Base-by-base conservation (phyloP, 2,113 vertebrate genomes). In the Guaruba guarouba region DNA sequence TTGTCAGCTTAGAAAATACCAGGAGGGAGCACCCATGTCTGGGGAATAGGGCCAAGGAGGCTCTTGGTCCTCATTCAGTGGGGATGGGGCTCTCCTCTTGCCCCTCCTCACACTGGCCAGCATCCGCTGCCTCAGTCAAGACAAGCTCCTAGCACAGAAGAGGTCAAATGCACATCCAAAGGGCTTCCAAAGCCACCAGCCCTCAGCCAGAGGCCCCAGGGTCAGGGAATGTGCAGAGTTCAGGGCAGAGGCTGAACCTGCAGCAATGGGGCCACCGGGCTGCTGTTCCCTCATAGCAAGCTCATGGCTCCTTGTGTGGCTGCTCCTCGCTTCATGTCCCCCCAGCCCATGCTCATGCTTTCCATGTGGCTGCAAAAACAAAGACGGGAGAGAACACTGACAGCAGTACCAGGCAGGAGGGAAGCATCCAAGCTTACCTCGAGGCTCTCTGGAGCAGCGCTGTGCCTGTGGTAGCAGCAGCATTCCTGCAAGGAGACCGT, bases 11-110 rank as follows among this genome's bases (percentile, higher is more conserved):
- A 67, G 59, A 73, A 86, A 67, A 63, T 23, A 51, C 22, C 6
- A 2, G 2, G 18, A 62, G 6, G 37, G 31, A 88, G 22, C 0
- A 0, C 16, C 2, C 16, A 13, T 0, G 0, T 0, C 11, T 17
- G 37, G 46, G 61, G 35, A 41, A 13, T 0, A 6, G 55, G 48
- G 70, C 24, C 35, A 20, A 28, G 39, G 37, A 66, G 17, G 35
- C n/a, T 84, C 41, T 48, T 10, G 4, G 46, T 9, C 19, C 43
- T 33, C 25, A 7, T 31, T 59, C 48, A 6, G 0, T 0, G n/a
- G 39, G 35, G 52, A 55, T 1, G 1, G 48, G 73, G 37, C 62
- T 51, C 87, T 28, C 49, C 44, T 24, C 44, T 10, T 57, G 78
- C 29, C 39, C 19, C n/a, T 77, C 11, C 23, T 6, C 25, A 25